Conservation (phyloP, 23 tunicate species). For the Pegea sp. region DNA sequence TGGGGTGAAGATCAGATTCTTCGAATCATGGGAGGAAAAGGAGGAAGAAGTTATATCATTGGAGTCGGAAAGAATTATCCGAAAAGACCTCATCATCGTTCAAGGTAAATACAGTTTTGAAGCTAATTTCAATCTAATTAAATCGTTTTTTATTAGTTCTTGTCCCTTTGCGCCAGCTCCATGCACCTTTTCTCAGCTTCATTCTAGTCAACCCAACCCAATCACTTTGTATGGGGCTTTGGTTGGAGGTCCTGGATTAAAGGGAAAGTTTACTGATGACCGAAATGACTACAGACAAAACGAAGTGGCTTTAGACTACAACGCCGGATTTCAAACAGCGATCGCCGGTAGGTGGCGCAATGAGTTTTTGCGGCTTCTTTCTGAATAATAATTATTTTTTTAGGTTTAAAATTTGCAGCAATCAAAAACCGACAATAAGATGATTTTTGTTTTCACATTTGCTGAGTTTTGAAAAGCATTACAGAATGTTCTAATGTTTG, state of each 20-base stretch:
- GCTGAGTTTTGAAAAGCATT: too few relatives aligned
- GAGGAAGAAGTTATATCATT: slow-evolving; percentile 69
- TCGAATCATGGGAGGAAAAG: slow-evolving; percentile 47
- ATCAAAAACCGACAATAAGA: too few relatives aligned
- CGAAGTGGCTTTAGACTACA: slow-evolving; percentile 79
- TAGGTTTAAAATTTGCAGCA: too few relatives aligned
- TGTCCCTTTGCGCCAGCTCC: slow-evolving; percentile 52
- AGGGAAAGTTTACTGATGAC: slow-evolving; percentile 26
- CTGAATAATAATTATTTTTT: too few relatives aligned
- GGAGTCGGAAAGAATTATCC: slow-evolving; percentile 74
- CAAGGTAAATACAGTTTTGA: slow-evolving; percentile 24
- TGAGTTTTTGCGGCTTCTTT: too few relatives aligned
- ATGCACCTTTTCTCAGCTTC: slow-evolving; percentile 28
- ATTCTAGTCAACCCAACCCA: slow-evolving; percentile 19
- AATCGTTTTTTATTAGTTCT: slow-evolving; percentile 11
- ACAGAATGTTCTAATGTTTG: too few relatives aligned
- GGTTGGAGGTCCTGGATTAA: slow-evolving; percentile 57
- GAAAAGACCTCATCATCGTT: slow-evolving; percentile 66
- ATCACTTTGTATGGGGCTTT: slow-evolving; percentile 53
- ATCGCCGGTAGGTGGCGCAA: slow-evolving; percentile 84
- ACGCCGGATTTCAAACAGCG: slow-evolving; percentile 85
- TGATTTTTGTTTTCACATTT: too few relatives aligned
- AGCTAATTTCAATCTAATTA: neutral
- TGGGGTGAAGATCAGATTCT: slow-evolving; percentile 57
- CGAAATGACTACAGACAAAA: slow-evolving; percentile 27